Base-by-base conservation (phyloP, 2,113 vertebrate species). In the Colius striatus region DNA sequence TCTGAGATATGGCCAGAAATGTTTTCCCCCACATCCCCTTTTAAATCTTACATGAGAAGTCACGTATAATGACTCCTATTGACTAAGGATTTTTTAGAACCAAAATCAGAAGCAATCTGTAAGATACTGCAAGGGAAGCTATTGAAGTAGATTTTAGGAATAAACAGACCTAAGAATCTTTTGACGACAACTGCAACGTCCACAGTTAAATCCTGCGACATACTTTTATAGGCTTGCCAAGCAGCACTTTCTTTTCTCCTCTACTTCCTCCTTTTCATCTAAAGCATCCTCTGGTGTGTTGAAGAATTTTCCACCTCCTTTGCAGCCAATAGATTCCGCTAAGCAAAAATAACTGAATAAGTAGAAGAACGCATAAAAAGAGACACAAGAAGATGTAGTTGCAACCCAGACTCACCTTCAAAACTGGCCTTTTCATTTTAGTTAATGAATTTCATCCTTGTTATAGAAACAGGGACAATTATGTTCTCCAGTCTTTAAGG, bases 401-500 rank as follows among this genome's bases (percentile, higher is more conserved):
- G 68, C 38, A 84, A 82, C 32, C 30, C 19, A 65, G n/a, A 75
- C 48, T 80, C 86, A 84, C 77, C 81, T 82, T 90, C 68, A 83
- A 92, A 87, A 82, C 60, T 11, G 32, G n/a, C 51, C 82, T 88
- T 91, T 86, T 74, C 34, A 86, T 90, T 95, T 91, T 71, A 85
- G 20, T 62, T 92, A 83, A 60, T 5, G 6, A 92, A 51, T 95
- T 94, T 90, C 68, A 88, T 66, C 88, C 85, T 88, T 88, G 65
- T 95, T 92, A 86, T 8, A 93, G 45, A 78, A 96, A 94, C 68
- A 86, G 75, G 55, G 81, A 90, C 67, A 83, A 77, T 83, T 81
- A 84, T n/a, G n/a, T 81, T 92, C 85, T 81, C 92, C 72, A 63
- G 0, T 92, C 73, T 95, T 96, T 84, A 83, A 95, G 85, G 66